Evolutionary conservation across 2,888 invertebrate species (phyloP).

Genomic region (Nineta flava): DNA sequence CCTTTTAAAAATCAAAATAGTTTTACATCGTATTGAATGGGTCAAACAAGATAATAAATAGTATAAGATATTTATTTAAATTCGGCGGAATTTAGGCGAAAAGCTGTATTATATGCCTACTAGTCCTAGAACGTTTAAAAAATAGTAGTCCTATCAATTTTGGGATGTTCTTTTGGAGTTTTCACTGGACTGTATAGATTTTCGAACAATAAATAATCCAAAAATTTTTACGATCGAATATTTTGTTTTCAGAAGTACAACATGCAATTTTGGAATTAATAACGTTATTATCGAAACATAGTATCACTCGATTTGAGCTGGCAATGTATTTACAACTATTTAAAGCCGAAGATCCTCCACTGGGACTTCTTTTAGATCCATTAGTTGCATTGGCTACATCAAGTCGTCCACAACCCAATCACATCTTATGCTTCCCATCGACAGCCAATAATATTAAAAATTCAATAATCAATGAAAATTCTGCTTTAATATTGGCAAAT

Average conservation of each 20-base stretch:
- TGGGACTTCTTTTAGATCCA: conserved; percentile 35
- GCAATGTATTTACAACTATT: conserved; percentile 42
- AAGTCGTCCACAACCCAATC: conserved; percentile 35
- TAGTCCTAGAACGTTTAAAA: too few species aligned
- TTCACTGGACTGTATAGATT: too few species aligned
- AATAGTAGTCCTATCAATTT: too few species aligned
- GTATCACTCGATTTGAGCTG: conserved; percentile 36
- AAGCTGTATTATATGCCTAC: too few species aligned
- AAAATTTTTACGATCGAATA: too few species aligned
- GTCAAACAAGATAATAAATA: too few species aligned
- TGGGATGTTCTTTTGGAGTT: too few species aligned
- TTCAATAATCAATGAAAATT: conserved; percentile 3
- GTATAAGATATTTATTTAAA: too few species aligned
- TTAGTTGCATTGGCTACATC: conserved; percentile 33
- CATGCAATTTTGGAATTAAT: conserved; percentile 47
- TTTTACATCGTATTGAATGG: too few species aligned
- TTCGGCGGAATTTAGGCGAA: too few species aligned
- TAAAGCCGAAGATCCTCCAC: conserved; percentile 35
- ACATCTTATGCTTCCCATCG: conserved; percentile 36
- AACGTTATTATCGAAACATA: conserved; percentile 33
- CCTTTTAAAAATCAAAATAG: too few species aligned
- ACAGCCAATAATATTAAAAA: not conserved
- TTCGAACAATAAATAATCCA: too few species aligned
- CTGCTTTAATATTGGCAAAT: conserved; percentile 7
- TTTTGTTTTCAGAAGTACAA: conserved; percentile 38